Evolutionary conservation across 2,888 invertebrate genomes (phyloP).

Genomic region (Leucozona laternaria): DNA sequence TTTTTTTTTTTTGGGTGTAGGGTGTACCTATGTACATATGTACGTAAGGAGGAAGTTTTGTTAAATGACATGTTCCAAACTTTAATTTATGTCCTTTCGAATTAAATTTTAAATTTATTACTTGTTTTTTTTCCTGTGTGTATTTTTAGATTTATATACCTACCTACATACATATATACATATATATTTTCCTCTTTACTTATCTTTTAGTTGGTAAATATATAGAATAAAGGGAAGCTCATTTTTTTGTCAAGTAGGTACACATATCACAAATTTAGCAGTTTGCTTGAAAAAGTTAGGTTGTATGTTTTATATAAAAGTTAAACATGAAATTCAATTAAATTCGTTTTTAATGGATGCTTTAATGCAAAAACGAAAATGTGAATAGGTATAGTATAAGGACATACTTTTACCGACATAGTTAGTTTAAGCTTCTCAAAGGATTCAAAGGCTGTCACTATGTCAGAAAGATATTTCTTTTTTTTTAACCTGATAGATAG

Average conservation of each 20-base stretch:
- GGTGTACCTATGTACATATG: too few relatives aligned
- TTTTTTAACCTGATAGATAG: neutral
- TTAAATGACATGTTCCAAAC: constrained; percentile 83
- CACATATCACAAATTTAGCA: constrained; percentile 27
- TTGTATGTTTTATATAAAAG: constrained; percentile 38
- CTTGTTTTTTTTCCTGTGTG: constrained; percentile 66
- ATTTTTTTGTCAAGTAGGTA: too few relatives aligned
- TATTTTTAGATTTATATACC: constrained; percentile 41
- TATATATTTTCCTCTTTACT: constrained; percentile 28
- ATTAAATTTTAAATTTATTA: constrained; percentile 83
- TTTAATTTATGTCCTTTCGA: constrained; percentile 84
- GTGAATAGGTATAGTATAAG: neutral
- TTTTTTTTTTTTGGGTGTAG: neutral
- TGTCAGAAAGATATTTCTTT: neutral
- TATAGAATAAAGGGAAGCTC: neutral
- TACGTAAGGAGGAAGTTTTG: constrained; percentile 77
- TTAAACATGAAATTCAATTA: constrained; percentile 72
- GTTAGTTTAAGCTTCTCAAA: constrained; percentile 17
- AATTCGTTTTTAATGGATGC: constrained; percentile 71
- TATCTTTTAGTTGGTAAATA: constrained; percentile 22
- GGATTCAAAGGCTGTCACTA: constrained; percentile 1
- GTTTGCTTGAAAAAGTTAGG: constrained; percentile 57
- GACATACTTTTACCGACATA: neutral
- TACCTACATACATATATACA: too few relatives aligned
- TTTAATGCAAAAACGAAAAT: constrained; percentile 14